phyloP scores from a whole-genome alignment of 2,797 vertebrate genomes.

The Odontamblyopus rebecca region DNA sequence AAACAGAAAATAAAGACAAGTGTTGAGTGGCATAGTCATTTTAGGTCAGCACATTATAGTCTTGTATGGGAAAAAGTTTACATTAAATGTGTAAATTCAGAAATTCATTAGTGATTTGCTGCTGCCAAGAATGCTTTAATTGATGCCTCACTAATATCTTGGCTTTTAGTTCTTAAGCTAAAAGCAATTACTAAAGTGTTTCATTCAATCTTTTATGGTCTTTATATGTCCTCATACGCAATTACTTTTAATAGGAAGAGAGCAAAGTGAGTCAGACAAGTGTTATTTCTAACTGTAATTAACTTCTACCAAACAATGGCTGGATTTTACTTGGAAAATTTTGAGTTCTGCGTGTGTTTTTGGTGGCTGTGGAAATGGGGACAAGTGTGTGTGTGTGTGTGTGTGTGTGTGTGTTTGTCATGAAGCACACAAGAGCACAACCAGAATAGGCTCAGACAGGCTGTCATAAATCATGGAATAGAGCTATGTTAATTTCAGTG shows the following conservation, averaged over 20 bases:
- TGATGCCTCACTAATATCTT: neutral
- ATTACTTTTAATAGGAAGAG: neutral
- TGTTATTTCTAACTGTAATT: neutral
- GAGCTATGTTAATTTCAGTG: constrained; percentile 41
- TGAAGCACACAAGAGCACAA: constrained; percentile 16
- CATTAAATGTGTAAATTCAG: too few species aligned
- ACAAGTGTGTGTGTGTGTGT: constrained; percentile 3
- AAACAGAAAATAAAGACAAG: too few species aligned
- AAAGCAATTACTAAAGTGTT: neutral
- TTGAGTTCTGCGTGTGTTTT: neutral
- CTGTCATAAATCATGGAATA: constrained; percentile 40
- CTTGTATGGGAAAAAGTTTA: too few species aligned
- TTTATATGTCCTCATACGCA: neutral
- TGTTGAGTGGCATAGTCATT: too few species aligned
- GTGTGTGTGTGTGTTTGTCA: neutral
- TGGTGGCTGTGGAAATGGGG: neutral
- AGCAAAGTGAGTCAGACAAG: neutral
- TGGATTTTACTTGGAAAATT: neutral
- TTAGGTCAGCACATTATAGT: too few species aligned
- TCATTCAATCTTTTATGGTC: neutral
- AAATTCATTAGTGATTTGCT: too few species aligned
- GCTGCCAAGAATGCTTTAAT: too few species aligned
- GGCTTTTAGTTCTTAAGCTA: neutral
- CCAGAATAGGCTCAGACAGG: constrained; percentile 19
- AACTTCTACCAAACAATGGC: neutral